Evolutionary conservation across 2,797 vertebrate species (phyloP), one percentile per base, ranked within the genome.

Genomic region (Rhabdophis nuchalis): DNA sequence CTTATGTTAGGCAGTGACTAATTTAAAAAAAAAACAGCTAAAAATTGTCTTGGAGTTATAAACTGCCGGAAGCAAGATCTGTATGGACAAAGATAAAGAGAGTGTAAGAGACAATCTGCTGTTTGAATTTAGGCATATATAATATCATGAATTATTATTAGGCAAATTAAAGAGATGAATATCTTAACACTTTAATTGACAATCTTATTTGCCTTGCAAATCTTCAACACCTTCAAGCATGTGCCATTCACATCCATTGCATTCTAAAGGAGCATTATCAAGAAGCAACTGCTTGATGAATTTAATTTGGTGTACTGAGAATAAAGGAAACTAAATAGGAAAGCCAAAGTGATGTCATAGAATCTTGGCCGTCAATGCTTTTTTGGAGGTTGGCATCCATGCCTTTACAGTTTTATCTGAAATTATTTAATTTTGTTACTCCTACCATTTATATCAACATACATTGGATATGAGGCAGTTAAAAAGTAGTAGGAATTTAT

Each of bases 201-300:
- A 92, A 85, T 57, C 91, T 86, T 60, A 93, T 94, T 92, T 93
- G 92, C 68, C 90, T 91, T 93, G 90, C 90, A 94, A 89, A 94
- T 94, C 56, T 32, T 85, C 58, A 72, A 58, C 61, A 88, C n/a
- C 14, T 56, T 90, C 32, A 57, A 86, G 77, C 64, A 58, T 11
- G 56, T 89, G 88, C 88, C 82, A 72, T 72, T 92, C 91, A 61
- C 56, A 50, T 50, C 90, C 41, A 91, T 36, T 88, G 68, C 89
- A 90, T 92, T 90, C 89, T 86, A 88, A 88, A 88, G 41, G 68
- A 88, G 56, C 50, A 16, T 87, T 92, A 85, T 90, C 86, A 88
- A 53, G 23, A 68, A 88, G 68, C 85, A 90, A 88, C 86, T 85
- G 68, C 86, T 16, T 50, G 29, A 58, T 88, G 52, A 92, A 88